Evolutionary conservation across 2,797 vertebrate species (phyloP), one percentile per base, ranked within the genome.

Genomic region (Choloepus didactylus): DNA sequence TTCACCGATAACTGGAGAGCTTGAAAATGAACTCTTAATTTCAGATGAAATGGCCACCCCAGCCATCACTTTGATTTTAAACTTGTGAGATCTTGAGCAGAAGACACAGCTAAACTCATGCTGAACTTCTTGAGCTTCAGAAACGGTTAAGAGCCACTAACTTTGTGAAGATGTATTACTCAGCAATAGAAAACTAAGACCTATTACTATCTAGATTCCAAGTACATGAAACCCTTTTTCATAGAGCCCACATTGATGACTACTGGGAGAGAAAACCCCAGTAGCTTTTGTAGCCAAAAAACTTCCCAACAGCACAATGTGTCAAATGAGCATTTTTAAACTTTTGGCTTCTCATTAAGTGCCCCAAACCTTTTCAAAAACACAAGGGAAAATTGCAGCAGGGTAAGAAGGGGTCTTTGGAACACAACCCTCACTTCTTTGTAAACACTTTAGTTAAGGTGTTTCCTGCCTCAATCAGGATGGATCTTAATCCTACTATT

Each of bases 371-470:
- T 67, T 92, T 85, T 44, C 4, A 73, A 77, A 95, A 60, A 16
- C 60, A 80, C 15, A 62, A 31, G 60, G 5, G 35, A 91, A 91
- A 82, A 81, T 35, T 75, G 72, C 18, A 67, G 3, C 11, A 1
- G 4, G 21, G 54, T 84, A 70, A 84, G 29, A 75, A 67, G 54
- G 6, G 9, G 9, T 10, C 60, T 60, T 84, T 60, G n/a, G 49
- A 66, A 77, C 54, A 66, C 91, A 95, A 91, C 79, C 49, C 35
- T 93, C 12, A n/a, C 5, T 80, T 2, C 29, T 75, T 94, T 83
- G 41, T 59, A 72, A 94, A 95, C 7, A 54, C 51, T 54, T 54
- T 54, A 35, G 35, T 35, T 35, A 35, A 35, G 14, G 51, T 54
- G 5, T 54, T 3, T 54, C 51, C 51, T 15, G 16, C 51, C 51